A percentile compares a stretch with the other conserved stretches of the same genome.
Evolutionary conservation across 2,797 vertebrate species (phyloP).

Genomic region (Schizopygopsis malacanthus): DNA sequence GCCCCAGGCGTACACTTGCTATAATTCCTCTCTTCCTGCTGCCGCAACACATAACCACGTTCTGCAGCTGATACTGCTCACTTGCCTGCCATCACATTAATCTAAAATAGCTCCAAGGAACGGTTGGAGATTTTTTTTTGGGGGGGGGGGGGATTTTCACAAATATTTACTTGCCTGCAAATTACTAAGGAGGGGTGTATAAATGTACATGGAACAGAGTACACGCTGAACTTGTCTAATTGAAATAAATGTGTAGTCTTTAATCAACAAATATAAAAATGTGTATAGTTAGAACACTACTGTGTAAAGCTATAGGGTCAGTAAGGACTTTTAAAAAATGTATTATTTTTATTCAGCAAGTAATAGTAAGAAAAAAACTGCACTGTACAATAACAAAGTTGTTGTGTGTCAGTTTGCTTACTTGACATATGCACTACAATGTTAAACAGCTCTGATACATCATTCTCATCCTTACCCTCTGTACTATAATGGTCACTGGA

Average conservation of each 20-base stretch:
- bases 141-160: slow-evolving; percentile 5
- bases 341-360: background rate
- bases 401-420: background rate
- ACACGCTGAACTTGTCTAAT: background rate
- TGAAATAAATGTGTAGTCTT: background rate
- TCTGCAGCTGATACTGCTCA: slow-evolving; percentile 35
- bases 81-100: slow-evolving; percentile 24
- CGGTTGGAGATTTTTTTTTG: background rate
- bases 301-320: background rate
- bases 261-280: background rate
- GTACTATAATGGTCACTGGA: background rate
- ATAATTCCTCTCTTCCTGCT: slow-evolving; percentile 35
- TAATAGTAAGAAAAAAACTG: background rate
- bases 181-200: background rate
- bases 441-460: background rate
- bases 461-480: background rate
- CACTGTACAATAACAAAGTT: background rate
- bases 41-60: slow-evolving; percentile 15
- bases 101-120: slow-evolving; percentile 22
- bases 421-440: background rate
- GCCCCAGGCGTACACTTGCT: slow-evolving; percentile 42
- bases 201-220: background rate
- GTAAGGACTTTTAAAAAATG: background rate
- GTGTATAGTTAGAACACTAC: background rate
- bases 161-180: slow-evolving; percentile 39